Base-by-base conservation (phyloP, 2,113 vertebrate genomes). In the Cyprinodon variegatus region DNA sequence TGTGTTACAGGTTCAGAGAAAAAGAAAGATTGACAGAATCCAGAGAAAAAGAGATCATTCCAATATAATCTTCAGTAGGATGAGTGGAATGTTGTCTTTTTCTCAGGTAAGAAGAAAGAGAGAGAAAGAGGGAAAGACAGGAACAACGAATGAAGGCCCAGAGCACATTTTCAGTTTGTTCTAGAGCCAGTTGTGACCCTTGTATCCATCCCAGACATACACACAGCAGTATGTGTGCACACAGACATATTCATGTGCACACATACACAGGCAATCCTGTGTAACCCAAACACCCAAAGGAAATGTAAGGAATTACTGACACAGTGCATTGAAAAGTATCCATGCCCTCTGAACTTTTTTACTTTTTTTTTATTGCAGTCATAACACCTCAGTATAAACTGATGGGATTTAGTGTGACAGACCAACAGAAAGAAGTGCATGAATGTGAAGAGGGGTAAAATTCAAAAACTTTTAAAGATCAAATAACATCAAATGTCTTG, bases 91-190 rank as follows among this genome's bases (percentile, higher is more conserved):
- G 79, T 62, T 78, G 77, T 88, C 86, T 91, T 85, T 50, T 78
- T 89, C 91, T 91, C 86, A 80, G 83, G 81, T 70, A 62, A 17
- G 77, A 74, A 79, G 37, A n/a, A 1, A 6, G 4, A 84, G 78
- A 86, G 3, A 74, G 61, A 76, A 43, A 81, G 72, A 83, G 17
- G 68, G 48, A 82, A 66, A 83, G 11, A 60, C 38, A 64, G 61
- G 43, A 22, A 92, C 86, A 87, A 85, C 78, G 78, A 88, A 91
- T 94, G 92, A 84, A 87, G 90, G 91, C 90, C 91, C 88, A 87
- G 78, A 90, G 73, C 81, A 89, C 86, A 84, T 85, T 81, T 78
- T 83, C 67, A 73, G 70, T 70, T 78, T 90, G 67, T 74, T 77
- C 71, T 68, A 72, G 68, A 39, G 53, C 75, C 81, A 86, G 65